A percentile compares a stretch with the other conserved stretches of the same genome.
phyloP scores from a whole-genome alignment of 2,888 invertebrate genomes.

The Clanis bilineata region DNA sequence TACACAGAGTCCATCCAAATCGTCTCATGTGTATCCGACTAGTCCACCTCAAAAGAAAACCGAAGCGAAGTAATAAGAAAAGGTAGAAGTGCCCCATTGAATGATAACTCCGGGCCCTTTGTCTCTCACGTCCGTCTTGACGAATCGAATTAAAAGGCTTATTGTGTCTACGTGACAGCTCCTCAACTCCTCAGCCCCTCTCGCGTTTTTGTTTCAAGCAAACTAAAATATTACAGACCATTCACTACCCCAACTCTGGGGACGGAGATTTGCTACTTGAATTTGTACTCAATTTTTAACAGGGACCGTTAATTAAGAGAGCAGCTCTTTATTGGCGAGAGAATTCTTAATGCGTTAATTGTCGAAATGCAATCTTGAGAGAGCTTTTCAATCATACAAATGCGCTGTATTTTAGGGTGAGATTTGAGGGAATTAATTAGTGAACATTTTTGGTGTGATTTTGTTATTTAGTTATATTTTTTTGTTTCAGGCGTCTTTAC shows the following conservation, averaged over 20 bases:
- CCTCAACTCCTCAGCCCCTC: constrained; percentile 56
- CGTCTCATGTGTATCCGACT: constrained; percentile 44
- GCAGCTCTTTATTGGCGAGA: constrained; percentile 77
- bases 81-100: constrained; percentile 82
- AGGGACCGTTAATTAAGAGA: constrained; percentile 80
- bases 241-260: constrained; percentile 72
- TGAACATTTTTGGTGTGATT: constrained; percentile 4
- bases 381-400: constrained; percentile 75
- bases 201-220: constrained; percentile 77
- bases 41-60: constrained; percentile 69
- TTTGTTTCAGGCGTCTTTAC: constrained; percentile 74
- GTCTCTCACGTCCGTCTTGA: constrained; percentile 79
- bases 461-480: constrained; percentile 26
- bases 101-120: constrained; percentile 80
- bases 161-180: constrained; percentile 82
- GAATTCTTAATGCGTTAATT: constrained; percentile 81
- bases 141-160: constrained; percentile 83
- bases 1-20: background rate
- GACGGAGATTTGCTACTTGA: constrained; percentile 70
- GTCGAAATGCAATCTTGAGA: constrained; percentile 80
- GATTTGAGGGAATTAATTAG: constrained; percentile 12
- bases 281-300: constrained; percentile 83
- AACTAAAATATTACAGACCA: constrained; percentile 81
- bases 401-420: constrained; percentile 64
- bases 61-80: constrained; percentile 79